Evolutionary conservation across 2,113 vertebrate genomes (phyloP), one percentile per base, ranked within the genome.

Genomic region (Leucopsar rothschildi): DNA sequence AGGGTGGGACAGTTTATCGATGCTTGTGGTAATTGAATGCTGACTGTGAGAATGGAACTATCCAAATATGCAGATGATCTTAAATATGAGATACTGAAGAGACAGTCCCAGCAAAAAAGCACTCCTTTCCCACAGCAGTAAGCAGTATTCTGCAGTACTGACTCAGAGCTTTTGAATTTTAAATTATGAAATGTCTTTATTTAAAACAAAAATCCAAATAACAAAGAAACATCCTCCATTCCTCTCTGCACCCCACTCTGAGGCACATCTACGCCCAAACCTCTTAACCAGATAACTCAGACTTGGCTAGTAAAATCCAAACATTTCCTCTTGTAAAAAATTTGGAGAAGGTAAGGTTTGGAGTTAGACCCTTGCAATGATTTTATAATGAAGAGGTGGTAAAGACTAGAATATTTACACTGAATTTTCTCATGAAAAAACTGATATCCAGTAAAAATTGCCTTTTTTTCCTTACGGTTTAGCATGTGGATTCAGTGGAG

Each of bases 261-360:
- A 49, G 31, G 55, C 12, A 8, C 4, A 12, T 22, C 6, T 10
- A 11, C 2, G 5, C 5, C 6, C 10, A 5, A 39, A 55, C 10
- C 5, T 5, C 17, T 25, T 45, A 40, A 73, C 5, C 3, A 22
- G 9, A 4, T 66, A 40, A 68, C 11, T 70, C 31, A 35, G 7
- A 45, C 15, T 37, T 1, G 3, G 12, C 18, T 68, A 55, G 21
- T 85, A 72, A 87, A 79, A 72, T 60, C 5, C 4, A 71, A 85
- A 35, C 13, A 31, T 21, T 28, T 68, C 5, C 5, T 55, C 27
- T 68, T 85, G 10, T 59, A 50, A 50, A 50, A 25, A 50, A 25
- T 25, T 24, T 2, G 2, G 24, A 56, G 12, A 60, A 90, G 72
- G 13, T 66, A 69, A 65, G n/a, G 35, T 65, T 61, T 68, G 11